phyloP scores from a whole-genome alignment of 2,113 vertebrate species.

The Cichladusa arquata region DNA sequence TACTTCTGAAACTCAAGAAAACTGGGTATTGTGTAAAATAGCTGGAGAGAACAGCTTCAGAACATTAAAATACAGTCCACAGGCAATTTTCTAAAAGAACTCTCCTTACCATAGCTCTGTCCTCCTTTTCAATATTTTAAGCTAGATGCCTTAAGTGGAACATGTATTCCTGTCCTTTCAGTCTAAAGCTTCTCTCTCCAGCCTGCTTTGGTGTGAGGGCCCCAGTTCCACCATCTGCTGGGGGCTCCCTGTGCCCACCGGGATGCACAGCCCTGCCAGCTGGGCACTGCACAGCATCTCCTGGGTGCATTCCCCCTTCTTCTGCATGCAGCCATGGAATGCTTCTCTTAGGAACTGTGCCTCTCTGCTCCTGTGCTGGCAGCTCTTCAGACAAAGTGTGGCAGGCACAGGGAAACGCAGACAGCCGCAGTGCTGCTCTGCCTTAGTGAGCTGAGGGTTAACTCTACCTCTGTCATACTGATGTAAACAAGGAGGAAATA shows the following conservation, averaged over 20 bases:
- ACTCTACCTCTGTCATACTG: neutral
- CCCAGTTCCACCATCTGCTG: neutral
- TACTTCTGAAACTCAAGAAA: conserved; percentile 46
- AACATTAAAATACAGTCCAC: conserved; percentile 50
- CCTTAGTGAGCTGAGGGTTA: neutral
- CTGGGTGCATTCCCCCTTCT: neutral
- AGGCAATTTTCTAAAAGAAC: conserved; percentile 35
- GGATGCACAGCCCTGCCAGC: neutral
- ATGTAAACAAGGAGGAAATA: neutral
- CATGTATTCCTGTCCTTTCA: neutral
- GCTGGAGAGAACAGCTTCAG: conserved; percentile 47
- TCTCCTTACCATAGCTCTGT: neutral
- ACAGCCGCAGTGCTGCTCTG: neutral
- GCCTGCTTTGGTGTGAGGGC: neutral
- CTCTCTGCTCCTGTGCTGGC: neutral
- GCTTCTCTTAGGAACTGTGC: neutral
- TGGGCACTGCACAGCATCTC: neutral
- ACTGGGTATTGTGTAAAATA: conserved; percentile 47
- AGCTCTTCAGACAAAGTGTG: neutral
- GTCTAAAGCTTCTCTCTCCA: neutral
- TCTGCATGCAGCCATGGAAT: neutral
- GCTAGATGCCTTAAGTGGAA: conserved; percentile 35
- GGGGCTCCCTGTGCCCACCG: neutral
- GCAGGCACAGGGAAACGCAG: neutral
- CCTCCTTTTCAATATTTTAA: conserved; percentile 51